phyloP scores from a whole-genome alignment of 2,888 invertebrate species.

The Epinotia bilunana region DNA sequence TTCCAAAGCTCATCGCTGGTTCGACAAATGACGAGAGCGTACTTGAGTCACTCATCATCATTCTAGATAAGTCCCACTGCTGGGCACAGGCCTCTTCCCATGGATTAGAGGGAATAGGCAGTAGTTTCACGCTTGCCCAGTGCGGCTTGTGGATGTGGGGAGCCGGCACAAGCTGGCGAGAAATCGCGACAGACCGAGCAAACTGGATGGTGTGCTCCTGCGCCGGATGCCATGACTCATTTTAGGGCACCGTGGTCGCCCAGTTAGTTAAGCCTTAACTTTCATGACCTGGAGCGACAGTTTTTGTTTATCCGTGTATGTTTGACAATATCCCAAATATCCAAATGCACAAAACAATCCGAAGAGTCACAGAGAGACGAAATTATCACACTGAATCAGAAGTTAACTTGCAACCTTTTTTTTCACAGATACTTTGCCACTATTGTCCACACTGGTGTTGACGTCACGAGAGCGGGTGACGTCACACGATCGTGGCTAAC shows the following conservation, averaged over 20 bases:
- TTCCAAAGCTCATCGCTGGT: neutral
- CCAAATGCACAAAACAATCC: neutral
- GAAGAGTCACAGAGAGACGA: neutral
- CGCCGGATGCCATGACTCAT: too few relatives aligned
- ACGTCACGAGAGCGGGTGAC: slow-evolving; percentile 11
- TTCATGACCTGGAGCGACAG: neutral
- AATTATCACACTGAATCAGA: neutral
- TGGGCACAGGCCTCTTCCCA: too few relatives aligned
- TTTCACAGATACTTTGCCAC: slow-evolving; percentile 14
- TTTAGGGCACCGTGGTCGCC: neutral
- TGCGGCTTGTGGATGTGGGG: too few relatives aligned
- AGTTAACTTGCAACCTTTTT: slow-evolving; percentile 16
- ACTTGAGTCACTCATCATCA: too few relatives aligned
- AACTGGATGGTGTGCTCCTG: neutral
- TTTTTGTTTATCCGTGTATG: neutral
- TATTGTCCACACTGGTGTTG: slow-evolving; percentile 8
- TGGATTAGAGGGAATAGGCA: too few relatives aligned
- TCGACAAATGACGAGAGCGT: neutral
- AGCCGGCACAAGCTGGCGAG: neutral
- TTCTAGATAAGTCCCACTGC: too few relatives aligned
- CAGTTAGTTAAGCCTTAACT: neutral
- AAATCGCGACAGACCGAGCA: neutral
- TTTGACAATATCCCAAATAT: neutral
- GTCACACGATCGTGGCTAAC: slow-evolving; percentile 48
- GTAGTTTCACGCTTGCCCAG: too few relatives aligned